Percentiles rank a stretch among this genome's conserved stretches.
Conservation (phyloP, 2,797 vertebrate species). For the Neostethus bicornis region DNA sequence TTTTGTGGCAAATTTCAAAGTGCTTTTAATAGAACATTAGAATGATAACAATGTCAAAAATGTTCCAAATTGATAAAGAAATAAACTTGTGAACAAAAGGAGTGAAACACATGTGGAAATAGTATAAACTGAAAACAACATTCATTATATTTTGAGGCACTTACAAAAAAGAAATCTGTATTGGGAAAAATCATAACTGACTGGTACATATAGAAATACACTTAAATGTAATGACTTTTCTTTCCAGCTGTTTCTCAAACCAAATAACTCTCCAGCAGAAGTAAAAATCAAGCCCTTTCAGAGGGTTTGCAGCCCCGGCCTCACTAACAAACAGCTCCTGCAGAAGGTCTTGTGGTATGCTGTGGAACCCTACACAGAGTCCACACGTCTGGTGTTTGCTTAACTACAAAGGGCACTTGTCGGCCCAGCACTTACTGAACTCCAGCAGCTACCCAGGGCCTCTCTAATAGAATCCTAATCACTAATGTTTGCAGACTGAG, state of each 20-base stretch:
- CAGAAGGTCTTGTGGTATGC: background rate
- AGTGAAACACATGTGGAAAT: too few species aligned
- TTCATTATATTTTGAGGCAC: too few species aligned
- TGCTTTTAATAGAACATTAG: too few species aligned
- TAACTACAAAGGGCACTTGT: background rate
- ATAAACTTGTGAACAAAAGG: too few species aligned
- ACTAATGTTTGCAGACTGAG: background rate
- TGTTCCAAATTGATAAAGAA: too few species aligned
- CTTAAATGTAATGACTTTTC: background rate
- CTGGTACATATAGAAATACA: background rate
- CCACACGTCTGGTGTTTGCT: slow-evolving; percentile 2
- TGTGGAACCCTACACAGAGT: background rate
- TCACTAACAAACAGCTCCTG: background rate
- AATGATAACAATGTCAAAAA: too few species aligned
- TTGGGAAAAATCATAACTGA: too few species aligned
- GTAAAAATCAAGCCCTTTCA: background rate
- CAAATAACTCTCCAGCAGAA: background rate
- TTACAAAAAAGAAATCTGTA: too few species aligned
- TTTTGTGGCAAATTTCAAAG: too few species aligned
- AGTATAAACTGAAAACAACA: too few species aligned
- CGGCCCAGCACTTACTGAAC: background rate
- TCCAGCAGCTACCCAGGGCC: background rate
- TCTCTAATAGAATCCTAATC: background rate
- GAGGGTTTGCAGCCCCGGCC: background rate
- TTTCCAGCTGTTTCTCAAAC: background rate